Conservation (phyloP, 37 sponge, comb jelly and placozoan species). For the Crambe crambe region DNA sequence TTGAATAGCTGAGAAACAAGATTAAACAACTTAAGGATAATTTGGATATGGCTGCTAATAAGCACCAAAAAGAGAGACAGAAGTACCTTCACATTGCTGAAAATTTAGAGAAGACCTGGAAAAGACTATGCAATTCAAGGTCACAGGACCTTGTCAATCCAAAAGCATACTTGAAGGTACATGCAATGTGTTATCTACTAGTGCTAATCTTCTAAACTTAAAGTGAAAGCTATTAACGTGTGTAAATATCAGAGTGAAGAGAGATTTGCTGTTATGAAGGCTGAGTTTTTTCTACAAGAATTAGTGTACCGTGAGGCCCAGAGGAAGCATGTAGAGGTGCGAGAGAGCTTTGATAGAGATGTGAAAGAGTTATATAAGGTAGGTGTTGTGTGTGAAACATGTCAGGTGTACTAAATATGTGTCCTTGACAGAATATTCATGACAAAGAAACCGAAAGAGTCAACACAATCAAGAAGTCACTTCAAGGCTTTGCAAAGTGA, state of each 20-base stretch:
- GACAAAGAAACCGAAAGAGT: constrained; percentile 61
- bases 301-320: constrained; percentile 3
- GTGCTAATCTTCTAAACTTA: neutral
- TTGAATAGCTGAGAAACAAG: constrained; percentile 23
- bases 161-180: constrained; percentile 1
- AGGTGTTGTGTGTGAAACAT: neutral
- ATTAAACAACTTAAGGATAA: neutral
- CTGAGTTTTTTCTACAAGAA: constrained; percentile 14
- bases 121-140: neutral
- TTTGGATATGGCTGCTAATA: constrained; percentile 22
- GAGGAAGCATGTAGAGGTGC: neutral
- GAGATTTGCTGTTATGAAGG: constrained; percentile 1
- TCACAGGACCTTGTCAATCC: neutral
- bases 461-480: constrained; percentile 43
- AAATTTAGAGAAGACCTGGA: neutral
- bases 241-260: neutral
- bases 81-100: constrained; percentile 46
- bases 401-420: neutral
- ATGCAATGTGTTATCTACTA: neutral
- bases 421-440: constrained; percentile 1
- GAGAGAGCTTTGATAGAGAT: constrained; percentile 1
- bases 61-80: constrained; percentile 33
- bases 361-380: constrained; percentile 15
- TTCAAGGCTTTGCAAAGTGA: constrained; percentile 63
- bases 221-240: neutral